Evolutionary conservation across 2,888 invertebrate genomes (phyloP).

Genomic region (Argyresthia goedartella): DNA sequence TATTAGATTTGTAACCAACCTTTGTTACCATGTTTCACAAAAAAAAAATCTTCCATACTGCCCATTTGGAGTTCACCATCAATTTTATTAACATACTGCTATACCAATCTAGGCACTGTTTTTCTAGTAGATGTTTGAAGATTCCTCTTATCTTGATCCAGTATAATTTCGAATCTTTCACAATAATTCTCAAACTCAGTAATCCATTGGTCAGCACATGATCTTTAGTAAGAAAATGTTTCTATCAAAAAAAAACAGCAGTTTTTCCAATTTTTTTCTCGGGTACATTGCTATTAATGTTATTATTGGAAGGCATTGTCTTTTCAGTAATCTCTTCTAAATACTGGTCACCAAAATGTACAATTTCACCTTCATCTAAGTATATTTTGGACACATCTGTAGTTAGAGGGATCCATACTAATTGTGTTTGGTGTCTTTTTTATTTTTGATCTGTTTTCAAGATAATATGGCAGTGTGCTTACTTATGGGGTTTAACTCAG

Average conservation of each 20-base stretch:
- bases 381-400: background rate
- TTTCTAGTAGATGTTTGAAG: slow-evolving; percentile 5
- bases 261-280: background rate
- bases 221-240: slow-evolving; percentile 6
- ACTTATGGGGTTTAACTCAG: background rate
- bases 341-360: background rate
- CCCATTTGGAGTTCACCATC: too few relatives aligned
- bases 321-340: too few relatives aligned
- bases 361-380: background rate
- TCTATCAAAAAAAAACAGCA: slow-evolving; percentile 6
- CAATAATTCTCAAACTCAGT: slow-evolving; percentile 6
- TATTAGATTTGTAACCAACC: background rate
- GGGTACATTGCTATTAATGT: too few relatives aligned
- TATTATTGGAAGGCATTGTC: background rate
- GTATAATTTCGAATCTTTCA: slow-evolving; percentile 1
- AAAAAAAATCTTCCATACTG: background rate
- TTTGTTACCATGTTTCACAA: background rate
- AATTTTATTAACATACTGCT: background rate
- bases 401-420: background rate
- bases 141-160: slow-evolving; percentile 8
- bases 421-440: too few relatives aligned
- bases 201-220: slow-evolving; percentile 8
- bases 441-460: background rate
- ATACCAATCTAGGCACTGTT: background rate
- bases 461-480: background rate